phyloP scores from a whole-genome alignment of 2,888 invertebrate genomes.

The Trisateles emortualis region DNA sequence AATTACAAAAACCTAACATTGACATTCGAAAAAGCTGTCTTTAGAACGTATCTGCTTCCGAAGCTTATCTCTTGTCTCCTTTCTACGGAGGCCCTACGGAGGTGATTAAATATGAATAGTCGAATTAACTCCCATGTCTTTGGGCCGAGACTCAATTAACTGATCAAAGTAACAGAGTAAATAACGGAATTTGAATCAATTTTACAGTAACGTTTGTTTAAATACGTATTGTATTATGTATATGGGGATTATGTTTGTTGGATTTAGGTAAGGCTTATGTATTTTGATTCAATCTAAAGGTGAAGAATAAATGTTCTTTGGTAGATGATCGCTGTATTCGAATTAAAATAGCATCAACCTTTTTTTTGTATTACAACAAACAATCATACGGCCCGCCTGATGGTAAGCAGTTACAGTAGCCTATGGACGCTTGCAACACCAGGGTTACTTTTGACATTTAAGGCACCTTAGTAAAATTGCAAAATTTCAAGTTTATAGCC shows the following conservation, averaged over 20 bases:
- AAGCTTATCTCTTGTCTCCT: slow-evolving; percentile 12
- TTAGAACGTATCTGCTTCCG: slow-evolving; percentile 17
- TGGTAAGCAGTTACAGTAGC: too few species aligned
- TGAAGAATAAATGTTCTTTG: too few species aligned
- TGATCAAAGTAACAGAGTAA: slow-evolving; percentile 84
- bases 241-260: slow-evolving; percentile 22
- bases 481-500: too few species aligned
- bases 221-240: slow-evolving; percentile 43
- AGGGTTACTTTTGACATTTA: too few species aligned
- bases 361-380: too few species aligned
- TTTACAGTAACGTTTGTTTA: slow-evolving; percentile 78
- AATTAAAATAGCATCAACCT: too few species aligned
- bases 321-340: too few species aligned
- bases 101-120: slow-evolving; percentile 83
- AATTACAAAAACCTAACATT: slow-evolving; percentile 13
- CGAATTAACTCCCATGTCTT: slow-evolving; percentile 83
- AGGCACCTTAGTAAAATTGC: too few species aligned
- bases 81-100: slow-evolving; percentile 30
- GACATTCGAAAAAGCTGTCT: slow-evolving; percentile 8
- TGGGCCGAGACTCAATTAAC: slow-evolving; percentile 81
- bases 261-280: slow-evolving; percentile 10
- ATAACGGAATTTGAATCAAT: slow-evolving; percentile 81
- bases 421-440: too few species aligned
- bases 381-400: too few species aligned
- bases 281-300: background rate